Conservation (phyloP, 2,113 vertebrate genomes). For the Podarcis raffonei region DNA sequence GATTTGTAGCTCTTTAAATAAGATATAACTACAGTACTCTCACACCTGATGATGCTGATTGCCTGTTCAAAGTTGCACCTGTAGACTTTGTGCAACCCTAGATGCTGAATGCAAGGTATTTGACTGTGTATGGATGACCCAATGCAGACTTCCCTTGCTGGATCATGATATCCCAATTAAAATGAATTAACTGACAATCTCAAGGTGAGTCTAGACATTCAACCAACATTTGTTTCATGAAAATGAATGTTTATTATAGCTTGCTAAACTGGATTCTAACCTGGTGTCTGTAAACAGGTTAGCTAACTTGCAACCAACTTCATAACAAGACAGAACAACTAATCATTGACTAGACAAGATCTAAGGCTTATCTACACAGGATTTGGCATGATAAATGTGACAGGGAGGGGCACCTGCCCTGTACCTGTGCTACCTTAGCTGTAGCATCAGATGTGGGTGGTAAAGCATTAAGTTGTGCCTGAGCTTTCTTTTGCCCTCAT, state of each 20-base stretch:
- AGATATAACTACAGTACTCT: neutral
- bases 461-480: neutral
- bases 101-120: neutral
- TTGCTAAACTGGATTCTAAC: neutral
- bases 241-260: slow-evolving; percentile 3
- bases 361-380: neutral
- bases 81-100: neutral
- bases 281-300: neutral
- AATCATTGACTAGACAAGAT: neutral
- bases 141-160: neutral
- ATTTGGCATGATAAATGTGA: neutral
- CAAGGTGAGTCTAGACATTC: neutral
- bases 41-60: neutral
- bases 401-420: neutral
- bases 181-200: neutral
- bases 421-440: neutral
- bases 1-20: neutral
- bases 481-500: neutral
- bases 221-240: neutral
- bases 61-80: neutral
- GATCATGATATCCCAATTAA: neutral
- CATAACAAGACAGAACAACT: neutral
- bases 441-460: neutral
- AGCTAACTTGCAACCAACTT: neutral
- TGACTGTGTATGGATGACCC: neutral